Percentiles rank a stretch among this genome's conserved stretches.
Evolutionary conservation across 2,113 vertebrate genomes (phyloP).

Genomic region (Euleptes europaea): DNA sequence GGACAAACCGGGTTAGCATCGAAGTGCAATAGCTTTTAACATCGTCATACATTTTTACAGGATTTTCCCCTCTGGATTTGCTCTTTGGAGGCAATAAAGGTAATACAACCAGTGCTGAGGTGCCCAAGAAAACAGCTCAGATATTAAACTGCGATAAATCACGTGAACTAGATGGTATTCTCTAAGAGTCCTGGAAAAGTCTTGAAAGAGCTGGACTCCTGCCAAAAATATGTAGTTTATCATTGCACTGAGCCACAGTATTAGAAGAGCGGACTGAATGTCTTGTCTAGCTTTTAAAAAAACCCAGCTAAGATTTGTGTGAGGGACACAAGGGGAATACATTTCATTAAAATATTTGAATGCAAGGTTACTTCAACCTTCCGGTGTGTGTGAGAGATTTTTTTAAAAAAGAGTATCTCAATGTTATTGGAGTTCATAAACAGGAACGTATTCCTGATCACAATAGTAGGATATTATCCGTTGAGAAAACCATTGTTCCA

Average conservation of each 20-base stretch:
- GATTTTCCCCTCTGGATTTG: not conserved
- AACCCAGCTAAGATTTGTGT: slow-evolving; percentile 33
- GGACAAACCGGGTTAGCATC: not conserved
- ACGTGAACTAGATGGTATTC: slow-evolving; percentile 33
- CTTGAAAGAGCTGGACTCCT: slow-evolving; percentile 20
- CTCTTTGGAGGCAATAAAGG: not conserved
- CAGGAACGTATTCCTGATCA: not conserved
- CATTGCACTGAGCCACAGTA: not conserved
- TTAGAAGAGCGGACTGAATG: slow-evolving; percentile 5
- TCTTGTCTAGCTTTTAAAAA: slow-evolving; percentile 15
- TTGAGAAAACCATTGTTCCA: not conserved
- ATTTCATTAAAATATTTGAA: slow-evolving; percentile 34
- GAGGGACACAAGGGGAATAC: slow-evolving; percentile 1
- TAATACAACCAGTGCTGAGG: not conserved
- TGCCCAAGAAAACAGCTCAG: slow-evolving; percentile 2
- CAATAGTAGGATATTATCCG: not conserved
- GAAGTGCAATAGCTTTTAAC: not conserved
- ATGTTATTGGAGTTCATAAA: not conserved
- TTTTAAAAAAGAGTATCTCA: slow-evolving; percentile 2
- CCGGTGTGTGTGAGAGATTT: not conserved
- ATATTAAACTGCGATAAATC: slow-evolving; percentile 30
- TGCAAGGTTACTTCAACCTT: slow-evolving; percentile 32
- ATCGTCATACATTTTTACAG: not conserved
- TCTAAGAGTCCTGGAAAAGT: slow-evolving; percentile 12
- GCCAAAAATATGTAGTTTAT: slow-evolving; percentile 33